A percentile compares a stretch with the other conserved stretches of the same genome.
These are phyloP conservation scores for Rhysida immarginata DNA, from an alignment of 1,140 invertebrate species.

Conservation along the genomic window DNA sequence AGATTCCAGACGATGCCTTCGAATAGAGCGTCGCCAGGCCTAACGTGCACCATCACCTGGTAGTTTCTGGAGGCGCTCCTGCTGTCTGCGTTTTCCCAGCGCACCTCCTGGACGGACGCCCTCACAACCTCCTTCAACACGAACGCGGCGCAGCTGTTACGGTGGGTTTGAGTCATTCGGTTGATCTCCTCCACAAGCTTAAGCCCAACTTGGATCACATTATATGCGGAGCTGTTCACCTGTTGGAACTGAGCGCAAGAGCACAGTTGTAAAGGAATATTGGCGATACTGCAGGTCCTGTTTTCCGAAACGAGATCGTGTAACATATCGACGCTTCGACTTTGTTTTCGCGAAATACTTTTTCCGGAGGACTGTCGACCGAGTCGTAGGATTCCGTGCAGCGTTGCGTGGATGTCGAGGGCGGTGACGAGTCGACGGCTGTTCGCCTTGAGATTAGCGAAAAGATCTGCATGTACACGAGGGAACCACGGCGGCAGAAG, in stretches of 20 bases:
- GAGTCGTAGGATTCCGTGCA: slow-evolving; percentile 27
- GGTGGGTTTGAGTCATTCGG: neutral
- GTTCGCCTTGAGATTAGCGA: slow-evolving; percentile 51
- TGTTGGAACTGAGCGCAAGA: slow-evolving; percentile 20
- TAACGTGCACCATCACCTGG: neutral
- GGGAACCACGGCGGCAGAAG: slow-evolving; percentile 57
- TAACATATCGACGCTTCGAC: slow-evolving; percentile 21
- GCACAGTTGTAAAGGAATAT: slow-evolving; percentile 31
- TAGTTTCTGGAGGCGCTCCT: neutral
- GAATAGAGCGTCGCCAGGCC: neutral
- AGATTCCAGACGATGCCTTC: neutral
- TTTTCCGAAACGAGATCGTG: slow-evolving; percentile 21
- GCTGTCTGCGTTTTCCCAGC: neutral
- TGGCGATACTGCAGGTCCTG: slow-evolving; percentile 27
- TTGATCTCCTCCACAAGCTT: neutral
- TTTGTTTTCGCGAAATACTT: neutral
- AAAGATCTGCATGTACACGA: slow-evolving; percentile 42
- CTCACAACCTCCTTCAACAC: neutral
- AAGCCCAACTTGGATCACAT: neutral
- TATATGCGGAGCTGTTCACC: neutral
- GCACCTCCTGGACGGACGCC: neutral
- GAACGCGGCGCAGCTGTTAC: neutral
- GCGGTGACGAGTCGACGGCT: slow-evolving; percentile 29
- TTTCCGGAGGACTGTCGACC: neutral
- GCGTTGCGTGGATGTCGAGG: slow-evolving; percentile 34